phyloP scores from a whole-genome alignment of 2,888 invertebrate species.

The Thymelicus lineola region DNA sequence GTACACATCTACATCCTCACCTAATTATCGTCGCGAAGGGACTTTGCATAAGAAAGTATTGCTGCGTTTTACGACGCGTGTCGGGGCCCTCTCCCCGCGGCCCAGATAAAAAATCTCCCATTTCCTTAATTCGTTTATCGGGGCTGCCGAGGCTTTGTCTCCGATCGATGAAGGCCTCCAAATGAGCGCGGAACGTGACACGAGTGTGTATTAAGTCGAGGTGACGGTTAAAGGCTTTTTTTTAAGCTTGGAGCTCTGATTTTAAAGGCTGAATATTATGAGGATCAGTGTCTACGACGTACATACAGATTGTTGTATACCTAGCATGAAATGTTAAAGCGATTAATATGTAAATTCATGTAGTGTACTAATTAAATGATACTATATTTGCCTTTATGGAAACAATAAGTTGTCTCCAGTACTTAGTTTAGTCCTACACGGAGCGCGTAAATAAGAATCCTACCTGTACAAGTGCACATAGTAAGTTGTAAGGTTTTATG shows the following conservation, averaged over 20 bases:
- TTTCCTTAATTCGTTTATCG: conserved; percentile 86
- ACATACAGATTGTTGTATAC: too few species aligned
- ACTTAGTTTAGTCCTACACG: too few species aligned
- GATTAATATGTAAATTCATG: too few species aligned
- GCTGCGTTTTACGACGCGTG: conserved; percentile 84
- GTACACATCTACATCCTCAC: conserved; percentile 70
- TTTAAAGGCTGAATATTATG: conserved; percentile 19
- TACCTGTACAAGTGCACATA: too few species aligned
- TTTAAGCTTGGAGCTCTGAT: conserved; percentile 28
- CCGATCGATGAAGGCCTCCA: conserved; percentile 82
- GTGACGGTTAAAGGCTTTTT: conserved; percentile 61
- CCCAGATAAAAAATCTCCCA: conserved; percentile 85
- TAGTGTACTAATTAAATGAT: too few species aligned
- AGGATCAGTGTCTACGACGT: background rate
- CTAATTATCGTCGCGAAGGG: conserved; percentile 82
- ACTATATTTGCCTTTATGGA: too few species aligned
- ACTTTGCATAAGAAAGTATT: conserved; percentile 85
- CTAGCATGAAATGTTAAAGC: too few species aligned
- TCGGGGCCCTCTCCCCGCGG: conserved; percentile 61
- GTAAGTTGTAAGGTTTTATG: too few species aligned
- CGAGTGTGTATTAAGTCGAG: conserved; percentile 80
- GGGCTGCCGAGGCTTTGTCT: conserved; percentile 82
- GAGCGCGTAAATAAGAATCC: background rate
- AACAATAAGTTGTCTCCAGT: too few species aligned
- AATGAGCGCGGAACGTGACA: conserved; percentile 82